Evolutionary conservation across 2,888 invertebrate genomes (phyloP), one percentile per base, ranked within the genome.

Genomic region (Polydrusus tereticollis): DNA sequence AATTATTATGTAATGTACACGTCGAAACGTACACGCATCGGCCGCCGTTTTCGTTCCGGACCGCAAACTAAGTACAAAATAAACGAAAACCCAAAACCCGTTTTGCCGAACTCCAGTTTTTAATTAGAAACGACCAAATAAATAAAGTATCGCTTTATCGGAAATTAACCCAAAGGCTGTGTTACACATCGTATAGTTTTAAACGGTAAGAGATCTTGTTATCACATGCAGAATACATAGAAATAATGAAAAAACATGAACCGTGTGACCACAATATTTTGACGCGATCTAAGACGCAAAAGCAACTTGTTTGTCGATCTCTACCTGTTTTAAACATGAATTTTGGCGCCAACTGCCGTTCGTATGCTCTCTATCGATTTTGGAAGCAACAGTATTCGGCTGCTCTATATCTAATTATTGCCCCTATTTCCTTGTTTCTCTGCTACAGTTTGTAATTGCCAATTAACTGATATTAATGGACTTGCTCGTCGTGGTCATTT

Each of bases 41-140:
- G 83, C 80, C 80, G 81, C 79, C 83, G 83, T 82, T 68, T 72
- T 66, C 74, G 74, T 74, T 72, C 69, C 74, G 74, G 74, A 83
- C 79, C 82, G 83, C 81, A 82, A 82, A 80, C 82, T 82, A 82
- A 85, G 85, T 85, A 85, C 85, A 85, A 85, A 84, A 81, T 79
- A 72, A 82, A 81, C 83, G 83, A 82, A 84, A 82, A 69, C 47
- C 29, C 70, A 26, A 82, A 76, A 77, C 69, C 79, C 82, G 82
- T 83, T 82, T 81, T 81, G 65, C 83, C 83, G 82, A 83, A 82
- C 81, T 81, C 58, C 82, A 82, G 83, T 77, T 77, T 50, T 82
- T 79, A 75, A 77, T 72, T 75, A 69, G 66, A 73, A 77, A 76
- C 80, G 80, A 81, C 82, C 80, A 79, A 80, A 80, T 67, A 72